Evolutionary conservation across 2,113 vertebrate species (phyloP), one percentile per base, ranked within the genome.

Genomic region (Empidonax alnorum): DNA sequence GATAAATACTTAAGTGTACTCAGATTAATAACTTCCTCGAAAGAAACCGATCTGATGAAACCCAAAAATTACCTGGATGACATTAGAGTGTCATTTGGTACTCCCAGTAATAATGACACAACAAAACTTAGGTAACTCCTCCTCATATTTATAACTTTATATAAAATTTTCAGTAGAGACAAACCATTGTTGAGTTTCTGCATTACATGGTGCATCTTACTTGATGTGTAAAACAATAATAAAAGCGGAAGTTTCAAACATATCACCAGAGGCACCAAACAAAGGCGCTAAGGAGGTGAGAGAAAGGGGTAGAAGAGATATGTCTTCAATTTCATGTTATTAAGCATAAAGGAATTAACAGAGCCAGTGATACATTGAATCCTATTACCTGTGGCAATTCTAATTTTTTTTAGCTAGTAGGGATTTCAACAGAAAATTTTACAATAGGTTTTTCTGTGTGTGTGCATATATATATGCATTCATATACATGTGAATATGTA

Each of bases 331-430:
- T 93, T 95, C 15, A 17, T 61, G 44, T 84, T 91, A 75, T 77
- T 90, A 90, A 92, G 30, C 19, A 75, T 72, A 94, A 93, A 93
- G 35, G 19, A 93, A 95, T 93, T 96, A 94, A 68, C 50, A 90
- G 47, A 84, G 30, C 33, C 3, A 7, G 33, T 87, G 69, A 90
- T 78, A 90, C 42, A 93, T 46, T 58, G 58, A 83, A 95, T 84
- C 14, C 22, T 67, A 78, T 89, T 86, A 88, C 65, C 91, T 89
- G 19, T 78, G 24, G 76, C 30, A 93, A 74, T 90, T 88, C 28
- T 86, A 86, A 42, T n/a, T 9, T 4, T 84, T 68, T 90, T 88
- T 79, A 76, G 71, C 85, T 88, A 14, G 12, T 74, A 14, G 59
- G 25, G 27, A 80, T 92, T 93, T 92, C 62, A 62, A 74, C 8